Evolutionary conservation across 1,140 invertebrate species (phyloP).

Genomic region (Drosophila serrata): DNA sequence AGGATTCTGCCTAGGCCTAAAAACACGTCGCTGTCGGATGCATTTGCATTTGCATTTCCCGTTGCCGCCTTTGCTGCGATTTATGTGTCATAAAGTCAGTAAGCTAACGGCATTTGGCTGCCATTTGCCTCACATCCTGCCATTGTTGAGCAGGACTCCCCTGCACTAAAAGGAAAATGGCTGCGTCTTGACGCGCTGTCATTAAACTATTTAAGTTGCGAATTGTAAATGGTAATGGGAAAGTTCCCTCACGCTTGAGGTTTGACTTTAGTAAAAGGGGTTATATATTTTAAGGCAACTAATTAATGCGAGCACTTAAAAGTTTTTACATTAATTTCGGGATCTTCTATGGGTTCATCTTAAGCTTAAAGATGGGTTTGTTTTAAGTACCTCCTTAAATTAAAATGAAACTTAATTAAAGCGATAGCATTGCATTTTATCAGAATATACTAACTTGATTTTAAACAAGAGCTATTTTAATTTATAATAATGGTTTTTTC

Average conservation of each 20-base stretch:
- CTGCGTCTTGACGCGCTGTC: constrained; percentile 11
- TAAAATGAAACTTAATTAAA: background rate
- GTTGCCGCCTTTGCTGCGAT: constrained; percentile 55
- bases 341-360: background rate
- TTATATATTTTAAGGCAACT: constrained; percentile 12
- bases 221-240: constrained; percentile 21
- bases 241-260: background rate
- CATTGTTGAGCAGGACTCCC: constrained; percentile 22
- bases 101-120: constrained; percentile 80
- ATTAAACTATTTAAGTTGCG: constrained; percentile 21
- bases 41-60: constrained; percentile 43
- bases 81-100: constrained; percentile 85
- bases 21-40: constrained; percentile 50
- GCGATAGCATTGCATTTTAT: background rate
- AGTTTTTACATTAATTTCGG: constrained; percentile 12
- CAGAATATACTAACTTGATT: background rate
- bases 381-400: background rate
- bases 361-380: background rate
- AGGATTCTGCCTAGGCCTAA: constrained; percentile 29
- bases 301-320: constrained; percentile 17
- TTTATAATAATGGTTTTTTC: background rate
- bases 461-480: background rate
- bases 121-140: constrained; percentile 64
- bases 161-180: constrained; percentile 36
- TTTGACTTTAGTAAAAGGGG: background rate